These are phyloP conservation scores for Callyntrura sp. DNA, from an alignment of 2,888 invertebrate genomes.

Conservation along the genomic window DNA sequence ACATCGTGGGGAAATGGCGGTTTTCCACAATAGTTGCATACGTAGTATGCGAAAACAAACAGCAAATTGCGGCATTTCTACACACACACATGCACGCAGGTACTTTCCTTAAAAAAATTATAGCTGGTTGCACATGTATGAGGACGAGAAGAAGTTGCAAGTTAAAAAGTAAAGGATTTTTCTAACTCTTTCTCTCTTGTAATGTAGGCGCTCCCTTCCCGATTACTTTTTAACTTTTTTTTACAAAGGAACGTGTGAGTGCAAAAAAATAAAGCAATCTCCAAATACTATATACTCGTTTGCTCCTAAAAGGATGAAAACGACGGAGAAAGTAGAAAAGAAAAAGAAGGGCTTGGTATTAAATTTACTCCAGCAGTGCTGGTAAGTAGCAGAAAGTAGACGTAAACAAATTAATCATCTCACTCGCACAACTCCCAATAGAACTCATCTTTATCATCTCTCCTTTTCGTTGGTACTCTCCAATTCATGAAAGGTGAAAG, in stretches of 20 bases:
- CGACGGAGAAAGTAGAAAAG: neutral
- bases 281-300: constrained; percentile 60
- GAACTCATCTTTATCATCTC: constrained; percentile 64
- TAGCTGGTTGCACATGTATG: constrained; percentile 25
- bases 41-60: too few species aligned
- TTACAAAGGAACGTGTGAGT: constrained; percentile 43
- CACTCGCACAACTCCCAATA: constrained; percentile 70
- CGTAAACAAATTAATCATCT: constrained; percentile 82
- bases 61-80: too few species aligned
- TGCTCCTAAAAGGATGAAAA: constrained; percentile 17
- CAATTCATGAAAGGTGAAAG: constrained; percentile 43
- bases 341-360: constrained; percentile 38
- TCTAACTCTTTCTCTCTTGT: constrained; percentile 22
- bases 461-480: constrained; percentile 46
- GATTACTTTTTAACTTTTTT: constrained; percentile 33
- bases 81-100: neutral
- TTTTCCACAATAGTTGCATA: too few species aligned
- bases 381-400: constrained; percentile 61
- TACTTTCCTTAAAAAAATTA: constrained; percentile 42
- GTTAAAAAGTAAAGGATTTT: constrained; percentile 62
- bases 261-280: constrained; percentile 76
- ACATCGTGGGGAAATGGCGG: too few species aligned
- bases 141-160: constrained; percentile 43
- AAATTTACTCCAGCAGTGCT: constrained; percentile 53
- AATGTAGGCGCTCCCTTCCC: neutral